Evolutionary conservation across 2,888 invertebrate species (phyloP).

Genomic region (Disparrhopalites patrizii): DNA sequence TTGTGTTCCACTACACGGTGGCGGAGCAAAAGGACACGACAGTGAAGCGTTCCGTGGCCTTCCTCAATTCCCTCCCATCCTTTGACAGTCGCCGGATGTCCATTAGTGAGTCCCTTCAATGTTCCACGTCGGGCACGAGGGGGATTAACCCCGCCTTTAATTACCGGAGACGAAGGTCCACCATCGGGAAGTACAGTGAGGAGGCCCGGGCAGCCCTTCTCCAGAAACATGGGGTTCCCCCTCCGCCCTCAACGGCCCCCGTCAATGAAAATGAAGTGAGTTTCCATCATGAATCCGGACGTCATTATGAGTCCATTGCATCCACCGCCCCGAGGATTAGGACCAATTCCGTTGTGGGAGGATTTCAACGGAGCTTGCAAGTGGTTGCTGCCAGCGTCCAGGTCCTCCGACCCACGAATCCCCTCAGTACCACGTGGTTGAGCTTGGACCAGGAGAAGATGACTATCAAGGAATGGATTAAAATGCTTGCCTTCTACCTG

Average conservation of each 20-base stretch:
- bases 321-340: not conserved
- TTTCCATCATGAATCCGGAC: conserved; percentile 18
- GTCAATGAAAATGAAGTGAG: not conserved
- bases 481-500: conserved; percentile 42
- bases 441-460: conserved; percentile 40
- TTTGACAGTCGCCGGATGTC: conserved; percentile 15
- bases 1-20: conserved; percentile 69
- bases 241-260: not conserved
- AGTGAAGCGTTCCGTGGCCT: conserved; percentile 38
- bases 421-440: conserved; percentile 33
- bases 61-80: conserved; percentile 30
- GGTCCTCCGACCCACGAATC: conserved; percentile 24
- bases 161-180: conserved; percentile 11
- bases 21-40: conserved; percentile 55
- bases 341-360: conserved; percentile 10
- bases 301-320: conserved; percentile 22
- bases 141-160: not conserved
- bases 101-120: conserved; percentile 23
- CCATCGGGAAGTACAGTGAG: conserved; percentile 20
- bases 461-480: conserved; percentile 42
- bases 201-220: conserved; percentile 30
- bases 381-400: conserved; percentile 22
- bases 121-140: conserved; percentile 13
- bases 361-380: conserved; percentile 21
- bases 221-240: not conserved